Evolutionary conservation across 2,797 vertebrate species (phyloP), one percentile per base, ranked within the genome.

Genomic region (Remorina albescens): DNA sequence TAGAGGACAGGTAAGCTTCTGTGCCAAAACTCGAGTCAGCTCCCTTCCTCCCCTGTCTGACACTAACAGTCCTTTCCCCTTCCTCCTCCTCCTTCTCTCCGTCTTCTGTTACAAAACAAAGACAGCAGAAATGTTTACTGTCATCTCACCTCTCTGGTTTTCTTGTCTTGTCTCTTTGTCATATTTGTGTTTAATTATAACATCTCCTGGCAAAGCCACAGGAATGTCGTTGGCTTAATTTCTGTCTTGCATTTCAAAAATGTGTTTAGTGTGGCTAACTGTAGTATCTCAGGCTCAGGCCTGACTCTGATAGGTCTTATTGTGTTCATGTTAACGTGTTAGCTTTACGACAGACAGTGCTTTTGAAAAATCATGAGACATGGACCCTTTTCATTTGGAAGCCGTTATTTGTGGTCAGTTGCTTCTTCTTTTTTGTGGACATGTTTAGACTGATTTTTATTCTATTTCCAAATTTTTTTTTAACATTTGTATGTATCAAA

Each of bases 31-130:
- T 89, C 58, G 26, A 86, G 78, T 81, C 76, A 77, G 87, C 86
- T 88, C 84, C 64, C 70, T 88, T 84, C 90, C 85, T 91, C 90
- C 83, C 88, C 71, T 74, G 81, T 83, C 89, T 90, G 91, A 90
- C 94, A 92, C 90, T 86, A 93, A 88, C 90, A 88, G 89, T 92
- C 89, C 84, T 82, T 84, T 91, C 71, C 94, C 78, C 75, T 69
- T 82, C 76, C 71, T 83, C 81, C 53, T 83, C 81, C 78, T 63
- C 65, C 63, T 68, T 67, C 78, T 56, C 83, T 75, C 79, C 63
- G 56, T 83, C 79, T 83, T 86, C 85, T 81, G 83, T 90, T 92
- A 86, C 89, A 91, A 93, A 94, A 94, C 91, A 94, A 93, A 94
- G 93, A 89, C 90, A 89, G 85, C 67, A 83, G 78, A 83, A 92